A percentile compares a stretch with the other conserved stretches of the same genome.
Evolutionary conservation across 1,140 invertebrate genomes (phyloP).

Genomic region (Drosophila pruinosa): DNA sequence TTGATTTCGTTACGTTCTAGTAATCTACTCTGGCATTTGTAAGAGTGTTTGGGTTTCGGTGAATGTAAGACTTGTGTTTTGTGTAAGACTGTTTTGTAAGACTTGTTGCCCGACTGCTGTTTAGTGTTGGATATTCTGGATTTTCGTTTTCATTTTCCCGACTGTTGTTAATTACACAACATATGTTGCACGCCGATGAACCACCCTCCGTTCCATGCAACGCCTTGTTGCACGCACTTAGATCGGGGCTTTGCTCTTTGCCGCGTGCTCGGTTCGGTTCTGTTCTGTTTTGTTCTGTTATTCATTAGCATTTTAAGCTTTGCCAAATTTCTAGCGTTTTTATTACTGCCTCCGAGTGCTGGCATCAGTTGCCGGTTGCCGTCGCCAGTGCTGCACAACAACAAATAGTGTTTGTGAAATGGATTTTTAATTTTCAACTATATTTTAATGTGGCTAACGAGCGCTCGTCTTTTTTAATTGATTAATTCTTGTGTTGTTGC

Average conservation of each 20-base stretch:
- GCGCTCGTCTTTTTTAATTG: conserved; percentile 68
- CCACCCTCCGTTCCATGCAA: conserved; percentile 18
- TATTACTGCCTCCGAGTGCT: conserved; percentile 9
- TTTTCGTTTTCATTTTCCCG: conserved; percentile 25
- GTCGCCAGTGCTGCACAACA: neutral
- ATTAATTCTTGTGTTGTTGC: conserved; percentile 72
- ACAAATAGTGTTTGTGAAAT: conserved; percentile 42
- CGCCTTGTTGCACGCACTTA: conserved; percentile 21
- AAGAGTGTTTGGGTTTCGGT: neutral
- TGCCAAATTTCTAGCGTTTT: conserved; percentile 19
- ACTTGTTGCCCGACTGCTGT: conserved; percentile 38
- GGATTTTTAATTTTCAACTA: conserved; percentile 79
- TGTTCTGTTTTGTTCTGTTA: neutral
- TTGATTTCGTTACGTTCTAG: neutral
- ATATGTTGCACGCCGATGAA: conserved; percentile 52
- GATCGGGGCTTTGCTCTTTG: neutral
- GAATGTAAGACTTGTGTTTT: neutral
- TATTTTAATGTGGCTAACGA: conserved; percentile 75
- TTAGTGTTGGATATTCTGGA: conserved; percentile 53
- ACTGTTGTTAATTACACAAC: conserved; percentile 68
- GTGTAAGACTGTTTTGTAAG: conserved; percentile 41
- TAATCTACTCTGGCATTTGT: neutral
- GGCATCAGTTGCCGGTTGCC: too few species aligned
- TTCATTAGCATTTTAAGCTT: conserved; percentile 16
- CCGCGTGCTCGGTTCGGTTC: neutral